Evolutionary conservation across 2,888 invertebrate species (phyloP), one percentile per base, ranked within the genome.

Genomic region (Campaea margaritaria): DNA sequence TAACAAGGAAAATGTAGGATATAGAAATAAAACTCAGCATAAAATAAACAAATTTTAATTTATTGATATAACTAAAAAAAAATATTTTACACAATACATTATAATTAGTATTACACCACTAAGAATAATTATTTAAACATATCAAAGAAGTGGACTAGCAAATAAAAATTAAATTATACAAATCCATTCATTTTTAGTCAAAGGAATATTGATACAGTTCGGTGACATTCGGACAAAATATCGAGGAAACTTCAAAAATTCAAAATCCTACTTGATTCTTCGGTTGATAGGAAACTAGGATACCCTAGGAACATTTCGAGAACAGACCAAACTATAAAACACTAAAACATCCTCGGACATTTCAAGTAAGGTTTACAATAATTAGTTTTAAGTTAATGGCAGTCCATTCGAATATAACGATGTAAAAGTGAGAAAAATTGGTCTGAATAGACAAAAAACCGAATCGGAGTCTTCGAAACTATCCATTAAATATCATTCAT

Each of bases 31-130:
- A 85, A 86, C 79, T 68, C 75, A 78, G 68, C 75, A 74, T 88
- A 85, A 92, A 92, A 90, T 92, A 91, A 92, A 91, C 91, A 92
- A 92, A 91, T 90, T 91, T 91, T 90, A 91, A 91, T 91, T 91
- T 91, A 92, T 91, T 91, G 91, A 90, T 91, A 87, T 88, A 90
- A 89, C 87, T 88, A 90, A 21, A 90, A 89, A 79, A 89, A 89
- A 89, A 89, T 89, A 87, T 90, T 89, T 90, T 91, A 89, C 91
- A 92, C 88, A 89, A 88, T 90, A 91, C 89, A 89, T 90, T 90
- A 89, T 87, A 89, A 90, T 92, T 92, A 92, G 91, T 92, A 86
- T 90, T 91, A 91, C 88, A 91, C 88, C 79, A 81, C 91, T 92
- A 92, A 88, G 87, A 87, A 90, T 91, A 88, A 88, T 89, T 87